Base-by-base conservation (phyloP, 2,113 vertebrate species). In the Myodes glareolus region DNA sequence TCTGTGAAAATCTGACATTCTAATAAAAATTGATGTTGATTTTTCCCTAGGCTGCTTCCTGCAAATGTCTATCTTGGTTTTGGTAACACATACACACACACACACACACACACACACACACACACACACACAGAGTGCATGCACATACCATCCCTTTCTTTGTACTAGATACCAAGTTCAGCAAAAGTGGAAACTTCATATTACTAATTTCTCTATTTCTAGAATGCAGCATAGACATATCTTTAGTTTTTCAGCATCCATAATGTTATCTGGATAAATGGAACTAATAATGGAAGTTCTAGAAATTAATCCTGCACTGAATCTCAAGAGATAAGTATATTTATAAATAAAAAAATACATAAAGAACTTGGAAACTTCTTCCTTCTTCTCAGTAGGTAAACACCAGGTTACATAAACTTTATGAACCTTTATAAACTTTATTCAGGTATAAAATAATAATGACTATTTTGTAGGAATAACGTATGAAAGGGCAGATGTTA, bases 281-380 rank as follows among this genome's bases (percentile, higher is more conserved):
- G 17, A 67, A 88, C 75, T 61, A 95, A 73, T 65, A 47, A 42
- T 93, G 8, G 14, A 91, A 95, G 52, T 94, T 94, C n/a, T 52
- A 91, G 92, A 95, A 93, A 73, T 78, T 92, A 95, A 88, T 94
- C 23, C 91, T 91, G 23, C 75, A 39, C 3, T 58, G 11, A 73
- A 73, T 65, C 21, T 77, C 36, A 92, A 63, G 45, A n/a, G 65
- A 6, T 91, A 45, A 88, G 9, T 65, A 84, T 55, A 5, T 21
- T 7, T 87, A 52, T 88, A 78, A 52, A 50, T 78, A 72, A 88
- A 70, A 14, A 19, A 88, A 39, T 65, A 87, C 19, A 39, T 25
- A 33, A 68, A 42, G 11, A 82, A 58, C 50, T 77, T 88, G 33
- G 85, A 14, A 80, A 55, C 25, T 76, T 97, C 27, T 58, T 63